Conservation (phyloP, 2,797 vertebrate genomes). For the Syngnathus acus region DNA sequence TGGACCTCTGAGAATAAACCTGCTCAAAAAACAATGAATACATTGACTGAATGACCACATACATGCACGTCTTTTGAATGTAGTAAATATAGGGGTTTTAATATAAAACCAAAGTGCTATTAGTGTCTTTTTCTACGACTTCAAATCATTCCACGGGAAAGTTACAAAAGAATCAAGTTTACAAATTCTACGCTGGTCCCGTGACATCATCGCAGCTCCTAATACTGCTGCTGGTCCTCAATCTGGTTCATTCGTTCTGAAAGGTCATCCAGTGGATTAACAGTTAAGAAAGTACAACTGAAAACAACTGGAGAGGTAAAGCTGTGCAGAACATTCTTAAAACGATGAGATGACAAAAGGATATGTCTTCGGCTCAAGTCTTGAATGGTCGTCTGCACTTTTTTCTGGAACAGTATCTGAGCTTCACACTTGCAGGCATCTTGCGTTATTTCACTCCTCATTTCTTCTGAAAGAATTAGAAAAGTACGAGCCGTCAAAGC, state of each 20-base stretch:
- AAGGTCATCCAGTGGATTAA: conserved; percentile 77
- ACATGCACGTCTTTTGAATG: not conserved
- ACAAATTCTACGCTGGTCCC: not conserved
- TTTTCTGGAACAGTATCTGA: conserved; percentile 81
- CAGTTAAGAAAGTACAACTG: conserved; percentile 40
- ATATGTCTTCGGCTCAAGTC: conserved; percentile 85
- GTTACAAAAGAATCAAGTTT: conserved; percentile 3
- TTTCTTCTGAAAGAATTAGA: conserved; percentile 68
- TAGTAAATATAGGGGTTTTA: conserved; percentile 5
- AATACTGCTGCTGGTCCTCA: conserved; percentile 64
- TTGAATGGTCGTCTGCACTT: conserved; percentile 77
- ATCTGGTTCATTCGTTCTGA: conserved; percentile 74
- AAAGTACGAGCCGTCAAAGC: not conserved
- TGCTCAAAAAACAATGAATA: not conserved
- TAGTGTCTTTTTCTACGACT: not conserved
- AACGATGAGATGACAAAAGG: conserved; percentile 67
- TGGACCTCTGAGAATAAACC: conserved; percentile 19
- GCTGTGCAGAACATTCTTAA: not conserved
- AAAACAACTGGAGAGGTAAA: not conserved
- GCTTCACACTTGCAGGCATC: conserved; percentile 89
- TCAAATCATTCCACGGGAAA: not conserved
- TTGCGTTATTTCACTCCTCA: conserved; percentile 64
- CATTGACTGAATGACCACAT: not conserved
- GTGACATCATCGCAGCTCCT: conserved; percentile 3
- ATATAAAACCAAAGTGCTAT: conserved; percentile 5